A percentile compares a stretch with the other conserved stretches of the same genome.
Conservation (phyloP, 2,888 invertebrate genomes). For the Diarsia mendica region DNA sequence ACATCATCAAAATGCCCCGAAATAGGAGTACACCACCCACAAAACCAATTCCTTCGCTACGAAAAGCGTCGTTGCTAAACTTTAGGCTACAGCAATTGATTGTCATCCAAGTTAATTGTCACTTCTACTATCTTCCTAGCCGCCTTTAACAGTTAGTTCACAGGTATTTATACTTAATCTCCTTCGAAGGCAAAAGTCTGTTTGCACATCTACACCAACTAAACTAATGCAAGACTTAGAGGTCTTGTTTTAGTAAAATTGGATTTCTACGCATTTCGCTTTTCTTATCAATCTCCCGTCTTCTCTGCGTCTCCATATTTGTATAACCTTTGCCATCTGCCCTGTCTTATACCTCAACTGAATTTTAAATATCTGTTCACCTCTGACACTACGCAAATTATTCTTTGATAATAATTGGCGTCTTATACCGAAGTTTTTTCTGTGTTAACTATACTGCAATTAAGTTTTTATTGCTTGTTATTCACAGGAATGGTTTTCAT, state of each 20-base stretch:
- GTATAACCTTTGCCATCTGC: neutral
- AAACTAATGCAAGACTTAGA: neutral
- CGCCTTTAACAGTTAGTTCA: neutral
- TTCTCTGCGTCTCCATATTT: neutral
- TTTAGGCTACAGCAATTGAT: neutral
- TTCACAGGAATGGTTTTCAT: conserved; percentile 32
- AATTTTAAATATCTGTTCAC: conserved; percentile 9
- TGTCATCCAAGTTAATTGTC: neutral
- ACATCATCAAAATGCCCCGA: neutral
- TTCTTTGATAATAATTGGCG: conserved; percentile 2
- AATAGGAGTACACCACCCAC: neutral
- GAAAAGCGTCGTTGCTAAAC: neutral
- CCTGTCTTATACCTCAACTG: neutral
- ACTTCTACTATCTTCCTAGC: too few relatives aligned
- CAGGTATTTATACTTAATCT: conserved; percentile 38
- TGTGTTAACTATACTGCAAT: neutral
- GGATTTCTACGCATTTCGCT: neutral
- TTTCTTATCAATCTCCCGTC: neutral
- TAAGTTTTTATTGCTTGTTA: conserved; percentile 10
- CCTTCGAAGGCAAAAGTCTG: conserved; percentile 40
- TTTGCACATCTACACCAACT: conserved; percentile 43
- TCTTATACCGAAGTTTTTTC: neutral
- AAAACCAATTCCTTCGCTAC: neutral
- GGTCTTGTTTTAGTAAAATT: neutral
- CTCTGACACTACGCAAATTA: neutral